phyloP scores from a whole-genome alignment of 2,113 vertebrate genomes.

The Podarcis cretensis region DNA sequence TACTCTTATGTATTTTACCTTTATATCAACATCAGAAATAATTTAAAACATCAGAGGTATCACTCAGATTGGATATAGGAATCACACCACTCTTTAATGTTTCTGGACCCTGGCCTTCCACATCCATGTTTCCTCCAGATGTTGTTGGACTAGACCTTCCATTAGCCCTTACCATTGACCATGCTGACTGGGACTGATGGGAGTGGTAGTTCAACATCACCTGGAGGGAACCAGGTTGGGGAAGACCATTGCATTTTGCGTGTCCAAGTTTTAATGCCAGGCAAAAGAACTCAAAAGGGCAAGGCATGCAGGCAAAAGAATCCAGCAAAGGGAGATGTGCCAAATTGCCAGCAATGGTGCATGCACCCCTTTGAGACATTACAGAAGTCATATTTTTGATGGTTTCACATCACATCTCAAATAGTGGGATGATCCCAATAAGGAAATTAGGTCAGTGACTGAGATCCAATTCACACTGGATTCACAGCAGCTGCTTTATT shows the following conservation, averaged over 20 bases:
- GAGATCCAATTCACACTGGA: not conserved
- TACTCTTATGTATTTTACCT: not conserved
- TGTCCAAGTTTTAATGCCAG: not conserved
- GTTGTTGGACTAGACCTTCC: not conserved
- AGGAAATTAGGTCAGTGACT: not conserved
- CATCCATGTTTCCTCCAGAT: not conserved
- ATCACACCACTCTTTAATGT: rapidly evolving
- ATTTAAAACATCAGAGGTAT: not conserved
- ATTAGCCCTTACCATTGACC: not conserved
- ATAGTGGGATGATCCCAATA: not conserved
- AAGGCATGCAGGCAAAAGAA: not conserved
- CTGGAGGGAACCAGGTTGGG: not conserved
- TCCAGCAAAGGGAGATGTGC: not conserved
- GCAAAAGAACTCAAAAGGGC: not conserved
- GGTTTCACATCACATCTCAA: not conserved
- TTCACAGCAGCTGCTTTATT: not conserved
- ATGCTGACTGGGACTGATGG: not conserved
- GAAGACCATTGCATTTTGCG: not conserved
- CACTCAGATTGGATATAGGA: not conserved
- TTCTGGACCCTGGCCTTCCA: not conserved
- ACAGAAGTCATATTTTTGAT: not conserved
- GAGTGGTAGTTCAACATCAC: not conserved
- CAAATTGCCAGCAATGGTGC: not conserved
- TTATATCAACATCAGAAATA: rapidly evolving
- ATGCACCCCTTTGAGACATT: not conserved